These are phyloP conservation scores for Beaufortia kweichowensis DNA, from an alignment of 2,113 vertebrate species.

Conservation along the genomic window DNA sequence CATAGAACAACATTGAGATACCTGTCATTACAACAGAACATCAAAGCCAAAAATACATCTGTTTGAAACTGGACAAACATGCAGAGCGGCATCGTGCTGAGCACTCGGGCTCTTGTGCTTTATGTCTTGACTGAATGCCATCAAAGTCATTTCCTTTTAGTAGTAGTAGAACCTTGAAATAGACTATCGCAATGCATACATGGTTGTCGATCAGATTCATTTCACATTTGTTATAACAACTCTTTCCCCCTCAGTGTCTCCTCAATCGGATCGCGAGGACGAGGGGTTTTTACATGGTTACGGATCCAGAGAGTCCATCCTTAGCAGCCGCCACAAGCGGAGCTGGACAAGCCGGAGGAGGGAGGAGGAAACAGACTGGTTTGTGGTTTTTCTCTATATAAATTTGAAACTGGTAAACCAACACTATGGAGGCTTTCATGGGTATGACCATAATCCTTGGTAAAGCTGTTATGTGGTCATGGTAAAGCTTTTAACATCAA, in stretches of 20 bases:
- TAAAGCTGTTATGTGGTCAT: conserved; percentile 13
- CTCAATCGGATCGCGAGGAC: conserved; percentile 66
- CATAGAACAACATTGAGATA: neutral
- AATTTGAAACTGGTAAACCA: neutral
- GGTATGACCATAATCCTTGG: neutral
- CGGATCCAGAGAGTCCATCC: conserved; percentile 72
- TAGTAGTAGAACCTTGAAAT: neutral
- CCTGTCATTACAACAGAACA: neutral
- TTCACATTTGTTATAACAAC: no score
- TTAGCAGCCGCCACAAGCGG: conserved; percentile 60
- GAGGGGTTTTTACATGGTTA: conserved; percentile 63
- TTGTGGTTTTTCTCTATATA: neutral
- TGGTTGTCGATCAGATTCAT: neutral
- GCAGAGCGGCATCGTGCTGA: neutral
- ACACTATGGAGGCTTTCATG: neutral
- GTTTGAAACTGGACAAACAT: conserved; percentile 16
- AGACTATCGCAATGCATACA: neutral
- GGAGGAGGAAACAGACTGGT: conserved; percentile 60
- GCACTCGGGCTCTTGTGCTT: conserved; percentile 18
- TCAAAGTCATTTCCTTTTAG: conserved; percentile 12
- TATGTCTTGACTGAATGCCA: neutral
- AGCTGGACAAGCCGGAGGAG: conserved; percentile 59
- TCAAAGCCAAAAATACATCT: conserved; percentile 38
- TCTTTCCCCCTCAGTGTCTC: conserved; percentile 62
- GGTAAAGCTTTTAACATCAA: neutral